Evolutionary conservation across 2,888 invertebrate genomes (phyloP).

Genomic region (Melanostoma mellinum): DNA sequence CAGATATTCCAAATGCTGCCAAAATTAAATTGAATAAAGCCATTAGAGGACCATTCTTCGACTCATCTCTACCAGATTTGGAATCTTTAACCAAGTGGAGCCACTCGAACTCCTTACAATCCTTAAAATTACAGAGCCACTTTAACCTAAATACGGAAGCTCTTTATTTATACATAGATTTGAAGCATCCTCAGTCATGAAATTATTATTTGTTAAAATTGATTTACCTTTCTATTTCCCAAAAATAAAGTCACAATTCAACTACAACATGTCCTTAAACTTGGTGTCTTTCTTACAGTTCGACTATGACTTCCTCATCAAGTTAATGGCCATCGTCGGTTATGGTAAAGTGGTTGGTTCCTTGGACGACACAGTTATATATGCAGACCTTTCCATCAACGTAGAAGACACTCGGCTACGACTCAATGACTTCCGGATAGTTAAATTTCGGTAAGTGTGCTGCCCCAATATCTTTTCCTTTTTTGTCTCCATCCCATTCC

Average conservation of each 20-base stretch:
- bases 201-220: background rate
- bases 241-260: background rate
- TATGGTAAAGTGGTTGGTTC: slow-evolving; percentile 79
- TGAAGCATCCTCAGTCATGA: too few species aligned
- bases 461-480: background rate
- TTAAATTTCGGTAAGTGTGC: slow-evolving; percentile 78
- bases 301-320: slow-evolving; percentile 79
- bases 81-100: too few species aligned
- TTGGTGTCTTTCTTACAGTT: slow-evolving; percentile 75
- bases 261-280: slow-evolving; percentile 11
- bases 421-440: slow-evolving; percentile 79
- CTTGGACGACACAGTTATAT: slow-evolving; percentile 78
- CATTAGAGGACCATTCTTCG: too few species aligned
- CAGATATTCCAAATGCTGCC: too few species aligned
- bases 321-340: slow-evolving; percentile 79
- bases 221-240: background rate
- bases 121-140: too few species aligned
- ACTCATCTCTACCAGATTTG: too few species aligned
- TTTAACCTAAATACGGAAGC: too few species aligned
- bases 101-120: too few species aligned
- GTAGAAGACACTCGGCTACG: slow-evolving; percentile 77
- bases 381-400: slow-evolving; percentile 79
- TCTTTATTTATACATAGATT: too few species aligned
- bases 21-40: too few species aligned
- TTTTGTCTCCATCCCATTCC: background rate